Base-by-base conservation (phyloP, 30 jellyfish, hydroid and myxozoan genomes). In the Cassiopea andromeda region DNA sequence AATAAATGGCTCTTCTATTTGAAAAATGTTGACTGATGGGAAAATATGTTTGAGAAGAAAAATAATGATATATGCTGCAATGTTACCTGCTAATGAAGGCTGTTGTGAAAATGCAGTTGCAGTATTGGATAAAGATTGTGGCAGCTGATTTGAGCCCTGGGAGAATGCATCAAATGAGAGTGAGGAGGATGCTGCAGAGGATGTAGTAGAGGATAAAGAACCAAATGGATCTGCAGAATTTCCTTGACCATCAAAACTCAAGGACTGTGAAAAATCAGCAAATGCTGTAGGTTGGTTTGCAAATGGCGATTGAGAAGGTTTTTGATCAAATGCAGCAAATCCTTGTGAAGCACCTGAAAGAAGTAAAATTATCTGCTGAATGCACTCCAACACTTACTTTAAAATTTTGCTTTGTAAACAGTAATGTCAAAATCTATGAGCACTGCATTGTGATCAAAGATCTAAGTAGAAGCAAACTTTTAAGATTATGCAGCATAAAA, bases 121-220 rank as follows among this genome's bases (percentile, higher is more conserved):
- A 7, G 90, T 90, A 69, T 69, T 87, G 19, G 93, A 73, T 19
- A 81, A 60, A 12, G 61, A 9, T 16, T 73, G 48, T 2, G 94
- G 43, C 1, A 58, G 64, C n/a, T 79, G 90, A 0, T 44, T 48
- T 1, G 94, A 50, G 85, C 89, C 78, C 38, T 78, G 90, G 6
- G 85, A 86, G 71, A 87, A 87, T n/a, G 94, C 94, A 78, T 87
- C 87, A 44, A 87, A 87, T 7, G 94, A 69, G 9, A 78, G n/a
- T 7, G 94, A 68, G 2, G 89, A 75, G 4, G 94, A 78, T 10
- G 94, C 85, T 9, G 90, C 89, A 2, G 89, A 75, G 4, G 94
- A 78, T 10, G 94, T 78, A 19, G 90, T 83, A 10, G 94, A 75
- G 1, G 94, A 48, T 8, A 80, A 74, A 3, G 94, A 73, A 1